Evolutionary conservation across 1,140 invertebrate genomes (phyloP).

Genomic region (Bombus pyrosoma): DNA sequence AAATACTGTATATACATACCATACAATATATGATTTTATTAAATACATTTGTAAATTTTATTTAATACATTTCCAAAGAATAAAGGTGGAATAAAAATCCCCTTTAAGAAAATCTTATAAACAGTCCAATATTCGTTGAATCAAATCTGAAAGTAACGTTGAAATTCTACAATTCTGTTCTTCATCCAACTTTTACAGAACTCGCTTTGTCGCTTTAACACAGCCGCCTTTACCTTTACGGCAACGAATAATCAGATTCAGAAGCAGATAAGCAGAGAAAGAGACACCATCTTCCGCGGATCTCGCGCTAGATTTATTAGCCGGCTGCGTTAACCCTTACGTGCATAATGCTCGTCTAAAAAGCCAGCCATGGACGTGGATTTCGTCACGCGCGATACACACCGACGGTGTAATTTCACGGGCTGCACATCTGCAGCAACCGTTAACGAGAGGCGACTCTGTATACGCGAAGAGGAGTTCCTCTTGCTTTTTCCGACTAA

Average conservation of each 20-base stretch:
- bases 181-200: not conserved
- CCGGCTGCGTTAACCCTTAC: constrained; percentile 16
- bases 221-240: no score
- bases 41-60: no score
- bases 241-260: constrained; percentile 2
- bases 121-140: no score
- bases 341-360: constrained; percentile 26
- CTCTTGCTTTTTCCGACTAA: constrained; percentile 60
- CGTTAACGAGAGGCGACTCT: constrained; percentile 55
- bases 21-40: no score
- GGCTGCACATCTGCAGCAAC: constrained; percentile 36
- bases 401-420: constrained; percentile 56
- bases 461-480: constrained; percentile 15
- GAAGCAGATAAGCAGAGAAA: not conserved
- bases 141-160: not conserved
- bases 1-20: no score
- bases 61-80: no score
- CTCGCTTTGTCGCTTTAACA: not conserved
- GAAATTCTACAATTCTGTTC: not conserved
- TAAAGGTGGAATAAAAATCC: no score
- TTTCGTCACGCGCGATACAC: constrained; percentile 52
- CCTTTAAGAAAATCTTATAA: no score
- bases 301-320: constrained; percentile 39
- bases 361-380: constrained; percentile 4
- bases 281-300: not conserved